Evolutionary conservation across 2,797 vertebrate species (phyloP).

Genomic region (Sebastes elongatus): DNA sequence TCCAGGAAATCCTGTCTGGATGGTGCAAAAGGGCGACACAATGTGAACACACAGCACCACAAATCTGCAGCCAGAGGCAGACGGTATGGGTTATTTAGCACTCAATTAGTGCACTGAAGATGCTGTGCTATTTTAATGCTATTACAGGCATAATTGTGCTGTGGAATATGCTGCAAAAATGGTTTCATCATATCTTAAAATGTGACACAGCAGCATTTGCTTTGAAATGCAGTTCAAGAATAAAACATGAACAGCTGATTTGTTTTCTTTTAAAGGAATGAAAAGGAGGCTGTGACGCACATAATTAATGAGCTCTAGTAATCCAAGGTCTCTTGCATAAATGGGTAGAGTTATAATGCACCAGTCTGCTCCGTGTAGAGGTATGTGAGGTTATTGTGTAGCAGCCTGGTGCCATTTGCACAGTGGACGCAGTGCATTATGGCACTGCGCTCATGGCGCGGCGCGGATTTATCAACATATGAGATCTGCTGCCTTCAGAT

Average conservation of each 20-base stretch:
- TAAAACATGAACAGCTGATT: background rate
- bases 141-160: no score
- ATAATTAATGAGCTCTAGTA: background rate
- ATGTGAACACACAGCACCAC: no score
- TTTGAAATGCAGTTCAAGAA: no score
- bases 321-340: background rate
- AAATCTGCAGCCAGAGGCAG: background rate
- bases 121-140: no score
- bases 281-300: background rate
- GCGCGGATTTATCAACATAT: background rate
- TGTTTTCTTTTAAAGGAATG: background rate
- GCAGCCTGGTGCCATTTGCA: background rate
- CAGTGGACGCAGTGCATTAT: background rate
- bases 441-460: background rate
- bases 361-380: background rate
- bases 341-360: background rate
- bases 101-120: background rate
- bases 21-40: no score
- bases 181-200: background rate
- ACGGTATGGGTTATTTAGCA: background rate
- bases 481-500: background rate
- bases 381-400: background rate
- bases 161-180: background rate
- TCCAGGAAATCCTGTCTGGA: background rate
- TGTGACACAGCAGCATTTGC: background rate